Base-by-base conservation (phyloP, 2,888 invertebrate species). In the Drosophila mimetica region DNA sequence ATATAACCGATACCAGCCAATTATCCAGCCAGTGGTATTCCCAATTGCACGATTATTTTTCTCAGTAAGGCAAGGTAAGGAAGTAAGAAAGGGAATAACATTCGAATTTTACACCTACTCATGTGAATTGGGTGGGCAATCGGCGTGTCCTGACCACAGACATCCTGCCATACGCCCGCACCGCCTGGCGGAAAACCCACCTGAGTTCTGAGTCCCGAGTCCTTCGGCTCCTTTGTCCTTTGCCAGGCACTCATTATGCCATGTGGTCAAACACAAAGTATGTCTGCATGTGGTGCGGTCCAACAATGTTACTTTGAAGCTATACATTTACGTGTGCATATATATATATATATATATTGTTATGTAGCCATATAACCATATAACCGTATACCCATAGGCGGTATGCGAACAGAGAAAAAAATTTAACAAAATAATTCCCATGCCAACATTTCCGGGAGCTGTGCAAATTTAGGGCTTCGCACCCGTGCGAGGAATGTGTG, bases 221-320 rank as follows among this genome's bases (percentile, higher is more conserved):
- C 44, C 44, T 44, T 36, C 14, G 25, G 39, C 28, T 42, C 46
- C 39, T 72, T 71, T 71, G 74, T 65, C 53, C 53, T 39, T 34
- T 46, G 46, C 47, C 54, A 9, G 50, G 46, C 52, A 36, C 55
- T 80, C 86, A 86, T 86, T 86, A 79, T 73, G 75, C 75, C 80
- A 71, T 86, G 86, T 78, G 86, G 82, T 86, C 84, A 74, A 66
- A 82, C 81, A 82, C 71, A 77, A 85, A 81, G 81, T 76, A 75
- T 79, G 82, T 79, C 75, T 75, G 75, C 75, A 61, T 84, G 84
- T 63, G 75, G 66, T 75, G 77, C 66, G 67, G 72, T 41, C 46
- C 72, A 64, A 58, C 78, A 73, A 73, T 61, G 76, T 61, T 76
- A 67, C 82, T 82, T 78, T 84, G 76, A 84, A 74, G 77, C 82